A percentile compares a stretch with the other conserved stretches of the same genome.
These are phyloP conservation scores for Villa cingulata DNA, from an alignment of 2,888 invertebrate species.

Conservation along the genomic window DNA sequence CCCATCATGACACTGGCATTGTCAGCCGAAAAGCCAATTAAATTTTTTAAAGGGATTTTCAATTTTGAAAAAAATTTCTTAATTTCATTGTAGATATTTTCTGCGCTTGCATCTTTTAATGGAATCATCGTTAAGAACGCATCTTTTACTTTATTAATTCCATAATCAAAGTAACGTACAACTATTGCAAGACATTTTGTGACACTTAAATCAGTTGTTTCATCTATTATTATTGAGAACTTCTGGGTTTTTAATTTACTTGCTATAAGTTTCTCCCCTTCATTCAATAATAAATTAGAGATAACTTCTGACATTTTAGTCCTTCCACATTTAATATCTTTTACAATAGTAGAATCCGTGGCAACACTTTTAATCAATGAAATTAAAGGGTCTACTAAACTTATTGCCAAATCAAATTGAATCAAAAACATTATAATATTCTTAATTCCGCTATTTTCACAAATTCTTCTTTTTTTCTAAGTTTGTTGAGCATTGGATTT, in stretches of 20 bases:
- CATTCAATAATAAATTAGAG: neutral
- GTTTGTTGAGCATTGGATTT: too few species aligned
- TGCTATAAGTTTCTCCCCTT: too few species aligned
- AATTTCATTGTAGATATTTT: neutral
- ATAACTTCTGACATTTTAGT: neutral
- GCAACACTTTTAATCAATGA: too few species aligned
- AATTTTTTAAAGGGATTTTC: conserved; percentile 9
- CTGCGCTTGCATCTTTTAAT: neutral
- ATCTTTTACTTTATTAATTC: neutral
- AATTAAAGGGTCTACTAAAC: neutral
- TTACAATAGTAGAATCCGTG: too few species aligned
- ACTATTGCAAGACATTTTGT: conserved; percentile 2
- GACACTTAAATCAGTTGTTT: neutral
- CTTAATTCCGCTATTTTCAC: too few species aligned
- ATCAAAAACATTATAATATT: neutral
- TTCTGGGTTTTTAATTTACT: neutral
- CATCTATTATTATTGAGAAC: conserved; percentile 3
- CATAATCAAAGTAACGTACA: conserved; percentile 3
- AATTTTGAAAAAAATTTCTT: neutral
- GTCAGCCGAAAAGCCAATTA: conserved; percentile 18
- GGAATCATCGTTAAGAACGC: conserved; percentile 1
- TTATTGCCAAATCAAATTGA: neutral
- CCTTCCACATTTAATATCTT: neutral
- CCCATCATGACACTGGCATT: conserved; percentile 20
- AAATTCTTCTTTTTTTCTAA: too few species aligned